These are phyloP conservation scores for Lytechinus variegatus DNA, from an alignment of 35 echinoderm and acorn worm genomes.

Conservation along the genomic window DNA sequence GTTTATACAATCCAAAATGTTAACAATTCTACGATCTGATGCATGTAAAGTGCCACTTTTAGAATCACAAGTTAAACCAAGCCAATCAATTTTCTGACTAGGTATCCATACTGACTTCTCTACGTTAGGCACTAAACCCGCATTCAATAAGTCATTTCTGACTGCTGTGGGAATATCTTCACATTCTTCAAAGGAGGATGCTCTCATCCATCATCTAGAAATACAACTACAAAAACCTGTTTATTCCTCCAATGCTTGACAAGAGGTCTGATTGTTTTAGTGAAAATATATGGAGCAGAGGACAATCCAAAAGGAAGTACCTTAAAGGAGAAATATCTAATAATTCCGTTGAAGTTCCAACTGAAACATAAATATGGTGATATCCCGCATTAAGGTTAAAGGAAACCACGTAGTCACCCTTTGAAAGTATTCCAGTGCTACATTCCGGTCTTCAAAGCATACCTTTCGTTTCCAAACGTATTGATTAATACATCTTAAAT, in stretches of 20 bases:
- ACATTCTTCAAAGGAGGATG: too few relatives aligned
- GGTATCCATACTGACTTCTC: too few relatives aligned
- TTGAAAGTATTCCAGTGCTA: conserved; percentile 28
- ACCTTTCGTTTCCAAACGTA: conserved; percentile 51
- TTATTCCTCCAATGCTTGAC: conserved; percentile 40
- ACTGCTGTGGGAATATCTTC: too few relatives aligned
- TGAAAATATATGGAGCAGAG: conserved; percentile 52
- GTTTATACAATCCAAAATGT: not conserved
- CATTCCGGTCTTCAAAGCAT: conserved; percentile 49
- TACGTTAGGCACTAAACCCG: too few relatives aligned
- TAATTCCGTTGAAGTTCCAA: conserved; percentile 28
- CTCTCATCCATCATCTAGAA: too few relatives aligned
- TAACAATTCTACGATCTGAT: not conserved
- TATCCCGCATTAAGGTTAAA: conserved; percentile 55
- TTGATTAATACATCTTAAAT: conserved; percentile 49
- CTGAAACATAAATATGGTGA: conserved; percentile 59
- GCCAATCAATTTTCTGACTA: not conserved
- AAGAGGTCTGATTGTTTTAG: conserved; percentile 37
- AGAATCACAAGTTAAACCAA: conserved; percentile 31
- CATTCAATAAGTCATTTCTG: too few relatives aligned
- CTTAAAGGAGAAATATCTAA: conserved; percentile 54
- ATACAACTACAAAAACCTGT: too few relatives aligned
- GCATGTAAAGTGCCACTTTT: not conserved
- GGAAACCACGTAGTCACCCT: conserved; percentile 59
- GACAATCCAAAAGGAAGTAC: conserved; percentile 56